phyloP scores from a whole-genome alignment of 2,888 invertebrate genomes.

The Orthosia incerta region DNA sequence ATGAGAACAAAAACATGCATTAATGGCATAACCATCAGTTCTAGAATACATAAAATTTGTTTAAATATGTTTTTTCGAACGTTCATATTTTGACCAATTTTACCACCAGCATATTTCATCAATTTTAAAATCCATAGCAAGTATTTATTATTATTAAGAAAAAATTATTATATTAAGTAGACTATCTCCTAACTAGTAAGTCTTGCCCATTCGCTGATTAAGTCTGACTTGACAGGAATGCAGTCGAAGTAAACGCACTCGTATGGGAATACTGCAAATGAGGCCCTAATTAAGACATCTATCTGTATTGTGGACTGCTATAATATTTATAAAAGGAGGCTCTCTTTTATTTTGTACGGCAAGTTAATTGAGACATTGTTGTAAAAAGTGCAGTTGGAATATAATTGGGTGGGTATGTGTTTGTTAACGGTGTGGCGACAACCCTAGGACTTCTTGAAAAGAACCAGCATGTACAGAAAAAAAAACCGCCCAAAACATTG shows the following conservation, averaged over 20 bases:
- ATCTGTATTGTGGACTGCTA: constrained; percentile 57
- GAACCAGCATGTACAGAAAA: background rate
- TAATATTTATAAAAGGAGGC: constrained; percentile 57
- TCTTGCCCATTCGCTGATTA: constrained; percentile 39
- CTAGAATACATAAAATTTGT: background rate
- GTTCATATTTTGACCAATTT: background rate
- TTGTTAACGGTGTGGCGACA: constrained; percentile 23
- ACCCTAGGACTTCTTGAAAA: constrained; percentile 14
- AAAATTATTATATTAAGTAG: constrained; percentile 5
- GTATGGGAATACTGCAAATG: constrained; percentile 60
- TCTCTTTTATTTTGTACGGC: constrained; percentile 46
- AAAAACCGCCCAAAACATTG: background rate
- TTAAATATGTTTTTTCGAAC: background rate
- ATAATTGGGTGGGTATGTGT: constrained; percentile 45
- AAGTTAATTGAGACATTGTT: constrained; percentile 55
- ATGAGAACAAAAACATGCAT: constrained; percentile 1
- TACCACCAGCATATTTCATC: background rate
- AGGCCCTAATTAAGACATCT: constrained; percentile 67
- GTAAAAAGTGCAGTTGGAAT: constrained; percentile 47
- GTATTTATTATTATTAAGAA: background rate
- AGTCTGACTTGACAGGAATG: constrained; percentile 59
- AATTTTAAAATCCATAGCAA: constrained; percentile 1
- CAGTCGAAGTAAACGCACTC: constrained; percentile 50
- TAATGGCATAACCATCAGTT: background rate
- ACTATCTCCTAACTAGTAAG: constrained; percentile 20